Percentiles rank a stretch among this genome's conserved stretches.
Evolutionary conservation across 2,113 vertebrate species (phyloP).

Genomic region (Cyphomyrus plagiostoma): DNA sequence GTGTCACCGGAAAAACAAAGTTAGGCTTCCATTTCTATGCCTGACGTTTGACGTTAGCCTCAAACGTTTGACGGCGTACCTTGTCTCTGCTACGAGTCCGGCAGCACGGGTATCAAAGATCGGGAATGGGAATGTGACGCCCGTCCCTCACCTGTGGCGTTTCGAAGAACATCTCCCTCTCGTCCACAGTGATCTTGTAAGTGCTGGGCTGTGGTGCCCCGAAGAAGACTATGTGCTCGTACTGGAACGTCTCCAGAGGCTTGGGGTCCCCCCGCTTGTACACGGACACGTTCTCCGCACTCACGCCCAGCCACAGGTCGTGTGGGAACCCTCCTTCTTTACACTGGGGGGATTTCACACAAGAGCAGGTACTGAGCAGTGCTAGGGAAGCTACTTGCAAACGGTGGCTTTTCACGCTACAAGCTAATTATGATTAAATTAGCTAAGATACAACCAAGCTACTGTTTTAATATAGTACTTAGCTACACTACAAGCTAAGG

Average conservation of each 20-base stretch:
- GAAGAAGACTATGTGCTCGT: conserved; percentile 82
- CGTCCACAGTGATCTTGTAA: conserved; percentile 88
- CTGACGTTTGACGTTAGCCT: too few species aligned
- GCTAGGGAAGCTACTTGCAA: too few species aligned
- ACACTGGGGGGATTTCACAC: conserved; percentile 55
- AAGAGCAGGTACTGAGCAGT: not conserved
- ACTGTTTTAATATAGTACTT: too few species aligned
- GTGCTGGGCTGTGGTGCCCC: conserved; percentile 77
- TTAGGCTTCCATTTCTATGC: not conserved
- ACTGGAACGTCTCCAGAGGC: conserved; percentile 78
- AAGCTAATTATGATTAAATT: too few species aligned
- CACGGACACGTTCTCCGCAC: conserved; percentile 76
- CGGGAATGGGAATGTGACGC: not conserved
- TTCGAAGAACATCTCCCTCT: conserved; percentile 87
- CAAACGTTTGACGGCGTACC: not conserved
- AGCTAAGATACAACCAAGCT: too few species aligned
- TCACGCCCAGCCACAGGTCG: conserved; percentile 80
- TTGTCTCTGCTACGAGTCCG: not conserved
- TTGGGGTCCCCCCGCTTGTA: conserved; percentile 79
- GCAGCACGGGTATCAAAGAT: not conserved
- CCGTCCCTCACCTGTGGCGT: conserved; percentile 70
- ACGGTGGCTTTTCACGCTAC: too few species aligned
- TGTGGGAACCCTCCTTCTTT: conserved; percentile 85
- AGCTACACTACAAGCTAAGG: too few species aligned
- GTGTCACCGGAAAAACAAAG: not conserved